Conservation (phyloP, 2,113 vertebrate genomes). For the Patagioenas fasciata region DNA sequence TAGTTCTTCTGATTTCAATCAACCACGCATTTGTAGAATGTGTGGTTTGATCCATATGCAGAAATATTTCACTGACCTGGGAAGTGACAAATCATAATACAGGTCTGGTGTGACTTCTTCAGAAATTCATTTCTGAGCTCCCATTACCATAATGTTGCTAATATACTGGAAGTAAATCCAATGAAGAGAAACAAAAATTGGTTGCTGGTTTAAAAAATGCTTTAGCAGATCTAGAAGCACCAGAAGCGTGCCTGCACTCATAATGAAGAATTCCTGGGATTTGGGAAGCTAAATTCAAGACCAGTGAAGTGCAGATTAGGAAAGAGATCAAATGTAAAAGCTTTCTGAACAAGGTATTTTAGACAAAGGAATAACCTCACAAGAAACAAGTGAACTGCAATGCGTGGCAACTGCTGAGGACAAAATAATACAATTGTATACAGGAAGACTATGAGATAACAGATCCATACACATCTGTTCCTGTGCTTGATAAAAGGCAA, state of each 20-base stretch:
- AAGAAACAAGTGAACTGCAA: background rate
- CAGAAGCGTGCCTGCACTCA: fast-evolving
- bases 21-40: background rate
- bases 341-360: background rate
- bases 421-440: background rate
- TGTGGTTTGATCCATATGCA: background rate
- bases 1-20: background rate
- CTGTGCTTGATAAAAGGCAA: background rate
- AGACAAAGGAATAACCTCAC: background rate
- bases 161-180: background rate
- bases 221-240: background rate
- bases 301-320: fast-evolving
- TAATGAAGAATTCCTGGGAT: background rate
- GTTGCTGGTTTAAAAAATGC: background rate
- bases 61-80: background rate
- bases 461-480: background rate
- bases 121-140: background rate
- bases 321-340: background rate
- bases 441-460: background rate
- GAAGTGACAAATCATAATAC: background rate
- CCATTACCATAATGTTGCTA: background rate
- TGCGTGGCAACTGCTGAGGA: background rate
- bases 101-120: background rate
- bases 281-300: background rate
- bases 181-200: background rate